Base-by-base conservation (phyloP, 2,113 vertebrate genomes). In the Larimichthys polyactis region DNA sequence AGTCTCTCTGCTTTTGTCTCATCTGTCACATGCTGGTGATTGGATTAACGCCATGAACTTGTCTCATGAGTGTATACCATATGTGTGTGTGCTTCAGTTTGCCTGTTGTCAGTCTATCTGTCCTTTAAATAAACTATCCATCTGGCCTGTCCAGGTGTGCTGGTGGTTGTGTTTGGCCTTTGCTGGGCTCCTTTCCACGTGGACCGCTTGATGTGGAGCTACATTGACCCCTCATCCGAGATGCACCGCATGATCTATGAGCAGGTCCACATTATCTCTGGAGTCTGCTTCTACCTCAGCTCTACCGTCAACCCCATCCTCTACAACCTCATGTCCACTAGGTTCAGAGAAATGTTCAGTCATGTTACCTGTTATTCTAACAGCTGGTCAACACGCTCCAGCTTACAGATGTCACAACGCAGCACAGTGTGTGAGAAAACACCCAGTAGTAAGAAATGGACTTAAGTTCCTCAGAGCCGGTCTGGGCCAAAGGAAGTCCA, bases 101-200 rank as follows among this genome's bases (percentile, higher is more conserved):
- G 9, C 12, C 14, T 40, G 15, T 32, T 17, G 2, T 63, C 24
- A 44, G 0, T 57, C 36, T 8, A 29, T 40, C 51, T 24, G 27
- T 54, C 16, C 16, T 57, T 52, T 8, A 16, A 20, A 2, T 59
- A 22, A 46, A 32, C 29, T 58, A 6, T 77, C 51, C 40, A 0
- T 82, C 49, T 51, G 14, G 1, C 49, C 36, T 17, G 24, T 78
- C 10, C 94, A 99, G 97, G 97, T 0, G 95, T 96, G 66, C 86
- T 99, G 90, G 97, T 99, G 70, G 84, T 97, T 22, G 96, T 99
- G 36, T 98, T 99, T 0, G 96, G 95, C 54, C 89, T 98, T 79
- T 98, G 97, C 93, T 99, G 97, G 97, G 97, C 97, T 5, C 97
- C 96, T 0, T 98, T 99, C 91, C 97, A 99, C 51, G 84, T 93